phyloP scores from a whole-genome alignment of 92 coral and sea anemone species.

The Desmophyllum pertusum region DNA sequence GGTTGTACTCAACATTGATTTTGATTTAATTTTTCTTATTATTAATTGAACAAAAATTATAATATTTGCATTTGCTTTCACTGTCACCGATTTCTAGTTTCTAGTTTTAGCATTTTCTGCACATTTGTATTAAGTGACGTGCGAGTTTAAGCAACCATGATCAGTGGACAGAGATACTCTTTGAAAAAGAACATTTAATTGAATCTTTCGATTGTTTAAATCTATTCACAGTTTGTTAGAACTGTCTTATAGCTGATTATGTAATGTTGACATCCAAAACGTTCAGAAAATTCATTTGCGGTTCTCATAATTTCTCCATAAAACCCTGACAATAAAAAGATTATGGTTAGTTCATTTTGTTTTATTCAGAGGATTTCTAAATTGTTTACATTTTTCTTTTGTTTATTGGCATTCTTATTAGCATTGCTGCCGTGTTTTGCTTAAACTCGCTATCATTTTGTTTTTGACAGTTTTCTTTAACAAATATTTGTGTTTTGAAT shows the following conservation, averaged over 20 bases:
- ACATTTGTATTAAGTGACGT: not conserved
- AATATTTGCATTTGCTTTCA: not conserved
- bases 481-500: conserved; percentile 5
- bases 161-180: not conserved
- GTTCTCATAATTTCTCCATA: not conserved
- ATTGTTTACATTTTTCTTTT: not conserved
- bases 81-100: conserved; percentile 7
- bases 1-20: not conserved
- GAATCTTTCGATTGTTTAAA: no score
- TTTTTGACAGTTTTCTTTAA: not conserved
- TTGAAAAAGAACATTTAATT: not conserved
- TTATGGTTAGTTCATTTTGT: no score
- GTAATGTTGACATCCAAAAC: no score
- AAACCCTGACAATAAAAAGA: not conserved
- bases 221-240: no score
- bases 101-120: conserved; percentile 13
- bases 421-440: not conserved
- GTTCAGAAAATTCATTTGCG: no score
- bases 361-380: not conserved
- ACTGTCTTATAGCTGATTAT: no score
- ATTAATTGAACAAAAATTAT: not conserved
- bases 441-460: not conserved
- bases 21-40: not conserved
- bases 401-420: not conserved
- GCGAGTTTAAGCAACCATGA: conserved; percentile 4